Percentiles rank a stretch among this genome's conserved stretches.
Conservation (phyloP, 2,888 invertebrate genomes). For the Cephus sareptanus region DNA sequence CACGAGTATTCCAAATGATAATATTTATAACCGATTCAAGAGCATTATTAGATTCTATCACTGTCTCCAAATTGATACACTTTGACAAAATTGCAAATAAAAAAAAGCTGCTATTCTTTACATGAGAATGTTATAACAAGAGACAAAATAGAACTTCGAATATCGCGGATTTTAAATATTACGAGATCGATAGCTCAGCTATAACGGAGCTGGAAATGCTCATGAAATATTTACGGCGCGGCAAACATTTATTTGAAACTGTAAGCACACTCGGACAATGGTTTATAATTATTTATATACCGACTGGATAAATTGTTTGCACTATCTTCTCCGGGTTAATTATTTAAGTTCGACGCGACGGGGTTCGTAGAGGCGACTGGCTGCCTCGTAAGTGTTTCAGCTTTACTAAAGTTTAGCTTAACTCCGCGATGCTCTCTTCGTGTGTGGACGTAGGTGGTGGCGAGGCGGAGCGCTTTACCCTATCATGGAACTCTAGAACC, state of each 20-base stretch:
- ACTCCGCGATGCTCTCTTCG: neutral
- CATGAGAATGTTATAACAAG: neutral
- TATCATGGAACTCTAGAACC: neutral
- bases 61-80: neutral
- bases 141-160: neutral
- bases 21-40: neutral
- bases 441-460: conserved; percentile 6
- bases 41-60: neutral
- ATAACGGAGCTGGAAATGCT: neutral
- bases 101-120: neutral
- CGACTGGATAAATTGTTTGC: conserved; percentile 21
- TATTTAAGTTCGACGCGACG: conserved; percentile 24
- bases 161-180: neutral
- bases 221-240: conserved; percentile 13
- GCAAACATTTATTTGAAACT: conserved; percentile 15
- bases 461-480: conserved; percentile 5
- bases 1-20: neutral
- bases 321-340: conserved; percentile 18
- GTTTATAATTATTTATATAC: conserved; percentile 24
- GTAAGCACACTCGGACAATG: conserved; percentile 17
- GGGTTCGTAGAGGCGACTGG: conserved; percentile 21
- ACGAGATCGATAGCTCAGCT: neutral
- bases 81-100: neutral
- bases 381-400: conserved; percentile 45
- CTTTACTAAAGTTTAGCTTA: conserved; percentile 43